Base-by-base conservation (phyloP, 2,113 vertebrate genomes). In the Ophthalmolycus amberensis region DNA sequence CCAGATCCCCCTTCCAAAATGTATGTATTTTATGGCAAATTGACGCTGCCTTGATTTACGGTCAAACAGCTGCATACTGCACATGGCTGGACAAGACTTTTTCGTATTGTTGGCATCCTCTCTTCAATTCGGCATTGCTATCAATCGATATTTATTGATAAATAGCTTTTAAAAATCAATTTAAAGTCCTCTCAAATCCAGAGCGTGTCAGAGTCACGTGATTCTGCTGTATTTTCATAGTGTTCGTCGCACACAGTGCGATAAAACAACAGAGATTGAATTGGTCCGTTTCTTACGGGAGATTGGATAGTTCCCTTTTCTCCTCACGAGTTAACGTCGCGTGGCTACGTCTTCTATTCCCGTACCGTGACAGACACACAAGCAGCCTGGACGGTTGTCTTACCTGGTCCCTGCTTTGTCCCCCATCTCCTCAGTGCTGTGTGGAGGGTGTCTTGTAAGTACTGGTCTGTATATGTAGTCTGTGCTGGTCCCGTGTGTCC, bases 391-490 rank as follows among this genome's bases (percentile, higher is more conserved):
- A 6, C 2, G 22, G 4, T 3, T 11, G 0, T 34, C 89, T 82
- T 88, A 95, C 94, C 93, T 94, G 84, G 93, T 95, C 71, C 91
- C 93, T 50, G 90, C 67, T 91, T 84, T 93, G 84, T 94, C 93
- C 46, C 90, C 93, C 94, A 95, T 94, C 77, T 91, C 79, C 54
- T 37, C 74, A 46, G 68, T 71, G 77, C 75, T 63, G 48, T 56
- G 78, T 54, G 71, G n/a, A 18, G 34, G 60, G 22, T 59, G 52
- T 38, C 4, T 69, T 69, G 14, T 15, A 9, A 18, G 27, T 32
- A 4, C 58, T 32, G 27, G 58, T 60, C 58, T 16, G 56, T 1
- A 5, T 1, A 5, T 32, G 32, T 32, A 32, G 56, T 59, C 56
- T 42, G 0, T n/a, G n/a, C 32, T 34, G 34, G n/a, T 84, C 76